phyloP scores from a whole-genome alignment of 2,797 vertebrate genomes.

The Diplodus puntazzo region DNA sequence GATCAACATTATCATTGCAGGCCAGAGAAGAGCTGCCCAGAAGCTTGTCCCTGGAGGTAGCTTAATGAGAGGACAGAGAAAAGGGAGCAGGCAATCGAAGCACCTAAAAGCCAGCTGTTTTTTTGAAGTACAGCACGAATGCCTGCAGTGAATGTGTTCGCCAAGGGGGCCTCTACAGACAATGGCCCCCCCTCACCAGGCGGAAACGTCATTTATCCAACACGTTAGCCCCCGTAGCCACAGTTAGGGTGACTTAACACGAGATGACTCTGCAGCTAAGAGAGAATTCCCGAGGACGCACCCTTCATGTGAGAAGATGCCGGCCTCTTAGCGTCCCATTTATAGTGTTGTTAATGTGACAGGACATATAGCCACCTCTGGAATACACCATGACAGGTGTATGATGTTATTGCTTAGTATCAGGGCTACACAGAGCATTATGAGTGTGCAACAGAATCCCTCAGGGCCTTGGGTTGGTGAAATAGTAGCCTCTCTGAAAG shows the following conservation, averaged over 20 bases:
- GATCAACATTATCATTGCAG: slow-evolving; percentile 77
- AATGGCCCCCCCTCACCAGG: slow-evolving; percentile 34
- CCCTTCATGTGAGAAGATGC: slow-evolving; percentile 51
- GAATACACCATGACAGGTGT: slow-evolving; percentile 58
- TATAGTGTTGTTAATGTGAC: slow-evolving; percentile 59
- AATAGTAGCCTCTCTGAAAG: slow-evolving; percentile 28
- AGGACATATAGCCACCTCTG: slow-evolving; percentile 57
- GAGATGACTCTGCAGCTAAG: slow-evolving; percentile 57
- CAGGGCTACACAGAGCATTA: slow-evolving; percentile 21
- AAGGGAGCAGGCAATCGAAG: slow-evolving; percentile 47
- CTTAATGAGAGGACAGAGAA: slow-evolving; percentile 70
- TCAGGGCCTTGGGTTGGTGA: slow-evolving; percentile 27
- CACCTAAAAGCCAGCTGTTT: slow-evolving; percentile 66
- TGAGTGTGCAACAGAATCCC: slow-evolving; percentile 23
- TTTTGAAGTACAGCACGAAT: slow-evolving; percentile 30
- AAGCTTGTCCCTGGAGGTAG: slow-evolving; percentile 69
- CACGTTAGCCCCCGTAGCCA: slow-evolving; percentile 48
- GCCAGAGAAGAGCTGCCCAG: slow-evolving; percentile 66
- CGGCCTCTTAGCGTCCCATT: slow-evolving; percentile 47
- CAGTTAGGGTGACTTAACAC: slow-evolving; percentile 64
- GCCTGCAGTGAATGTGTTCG: slow-evolving; percentile 52
- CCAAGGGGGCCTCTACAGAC: slow-evolving; percentile 54
- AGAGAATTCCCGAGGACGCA: slow-evolving; percentile 47
- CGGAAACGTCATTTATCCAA: slow-evolving; percentile 63
- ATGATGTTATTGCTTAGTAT: slow-evolving; percentile 52